Conservation (phyloP, 2,888 invertebrate species). For the Phengaris alcon region DNA sequence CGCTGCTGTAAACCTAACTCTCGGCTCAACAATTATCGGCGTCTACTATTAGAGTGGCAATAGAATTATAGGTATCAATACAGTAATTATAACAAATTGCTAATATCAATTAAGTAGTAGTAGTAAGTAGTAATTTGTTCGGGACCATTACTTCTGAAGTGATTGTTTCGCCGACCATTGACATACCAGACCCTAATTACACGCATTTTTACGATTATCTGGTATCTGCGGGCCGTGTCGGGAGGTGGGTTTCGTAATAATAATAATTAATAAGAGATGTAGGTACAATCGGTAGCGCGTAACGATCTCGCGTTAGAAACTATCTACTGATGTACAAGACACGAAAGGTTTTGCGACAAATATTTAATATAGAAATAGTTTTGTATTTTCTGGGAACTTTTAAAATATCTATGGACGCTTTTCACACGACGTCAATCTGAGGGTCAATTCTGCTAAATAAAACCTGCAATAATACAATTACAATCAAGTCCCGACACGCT, state of each 20-base stretch:
- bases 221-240: background rate
- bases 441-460: too few relatives aligned
- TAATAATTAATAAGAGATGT: background rate
- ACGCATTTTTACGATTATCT: constrained; percentile 37
- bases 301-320: too few relatives aligned
- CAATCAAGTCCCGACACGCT: too few relatives aligned
- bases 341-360: too few relatives aligned
- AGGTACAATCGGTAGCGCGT: too few relatives aligned
- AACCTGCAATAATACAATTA: too few relatives aligned
- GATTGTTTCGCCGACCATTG: constrained; percentile 38
- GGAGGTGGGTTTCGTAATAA: constrained; percentile 1
- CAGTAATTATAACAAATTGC: background rate
- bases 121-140: background rate
- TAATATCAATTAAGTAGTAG: constrained; percentile 3
- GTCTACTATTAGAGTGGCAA: background rate
- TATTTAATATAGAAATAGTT: too few relatives aligned
- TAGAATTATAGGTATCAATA: background rate
- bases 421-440: too few relatives aligned
- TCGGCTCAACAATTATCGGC: background rate
- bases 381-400: too few relatives aligned
- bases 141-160: constrained; percentile 39
- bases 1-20: background rate
- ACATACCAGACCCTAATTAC: constrained; percentile 39
- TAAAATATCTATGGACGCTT: too few relatives aligned
- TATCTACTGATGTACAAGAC: too few relatives aligned